Base-by-base conservation (phyloP, 2,888 invertebrate species). In the Sphaerophoria rueppellii region DNA sequence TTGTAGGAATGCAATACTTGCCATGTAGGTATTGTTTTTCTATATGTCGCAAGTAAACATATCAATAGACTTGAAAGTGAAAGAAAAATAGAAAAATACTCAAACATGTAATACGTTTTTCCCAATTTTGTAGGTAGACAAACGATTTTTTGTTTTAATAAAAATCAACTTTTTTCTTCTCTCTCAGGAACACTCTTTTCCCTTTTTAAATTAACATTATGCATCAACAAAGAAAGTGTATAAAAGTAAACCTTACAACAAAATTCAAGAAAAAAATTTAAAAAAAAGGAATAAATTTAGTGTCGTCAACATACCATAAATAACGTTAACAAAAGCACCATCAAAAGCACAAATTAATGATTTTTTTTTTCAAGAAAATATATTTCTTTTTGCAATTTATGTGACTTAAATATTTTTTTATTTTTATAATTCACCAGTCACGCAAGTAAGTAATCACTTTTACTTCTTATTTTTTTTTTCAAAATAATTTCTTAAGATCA, bases 321-420 rank as follows among this genome's bases (percentile, higher is more conserved):
- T 76, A 73, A 85, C 61, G 76, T 85, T 76, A 81, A 85, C 81
- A 85, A 85, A 77, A 85, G 80, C 81, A 80, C 81, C 85, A 69
- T 80, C 70, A 73, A 77, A 69, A 85, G 55, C 73, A 85, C 76
- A 77, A 76, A 76, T 76, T 70, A 76, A 16, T 0, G 11, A 34
- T 16, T 61, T 71, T 35, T 73, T 57, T 71, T 54, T 54, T 52
- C 61, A 58, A 58, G 35, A 35, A 71, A 50, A 40, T 72, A 65
- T 71, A 67, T 76, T 16, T 43, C 52, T 54, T 61, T 74, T 52
- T 34, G 24, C 2, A 24, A 6, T 34, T n/a, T 58, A 16, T 60
- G 54, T 40, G 52, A 0, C 16, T 54, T 48, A 16, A 9, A 73
- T 54, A 34, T 4, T 32, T 50, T 50, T 14, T 43, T 67, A 12